Conservation (phyloP, 2,797 vertebrate genomes). For the Characodon lateralis region DNA sequence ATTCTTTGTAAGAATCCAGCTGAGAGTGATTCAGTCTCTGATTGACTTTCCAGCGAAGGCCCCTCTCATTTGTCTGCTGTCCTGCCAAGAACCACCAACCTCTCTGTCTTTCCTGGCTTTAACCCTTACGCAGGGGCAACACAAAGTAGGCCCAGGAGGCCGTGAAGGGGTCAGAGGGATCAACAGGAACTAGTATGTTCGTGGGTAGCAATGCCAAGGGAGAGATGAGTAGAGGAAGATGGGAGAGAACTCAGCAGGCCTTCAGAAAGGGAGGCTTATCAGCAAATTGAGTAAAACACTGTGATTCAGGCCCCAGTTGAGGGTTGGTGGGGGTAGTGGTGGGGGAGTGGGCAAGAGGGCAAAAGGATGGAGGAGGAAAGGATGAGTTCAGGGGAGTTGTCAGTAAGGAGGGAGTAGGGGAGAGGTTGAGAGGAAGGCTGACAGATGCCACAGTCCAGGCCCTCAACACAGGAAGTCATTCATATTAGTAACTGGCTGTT, state of each 20-base stretch:
- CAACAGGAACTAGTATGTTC: constrained; percentile 79
- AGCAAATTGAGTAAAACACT: constrained; percentile 70
- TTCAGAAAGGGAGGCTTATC: constrained; percentile 62
- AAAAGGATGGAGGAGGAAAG: constrained; percentile 25
- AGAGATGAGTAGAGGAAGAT: constrained; percentile 67
- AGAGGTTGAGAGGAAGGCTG: constrained; percentile 49
- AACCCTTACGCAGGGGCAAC: constrained; percentile 64
- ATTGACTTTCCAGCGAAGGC: constrained; percentile 89
- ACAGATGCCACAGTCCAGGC: constrained; percentile 83
- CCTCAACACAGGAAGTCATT: constrained; percentile 81
- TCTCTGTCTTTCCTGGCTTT: constrained; percentile 68
- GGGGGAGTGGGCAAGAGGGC: constrained; percentile 70
- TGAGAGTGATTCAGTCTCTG: constrained; percentile 80
- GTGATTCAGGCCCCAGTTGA: constrained; percentile 77
- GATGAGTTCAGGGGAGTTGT: constrained; percentile 29
- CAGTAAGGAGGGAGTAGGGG: constrained; percentile 23
- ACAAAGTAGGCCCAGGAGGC: constrained; percentile 62
- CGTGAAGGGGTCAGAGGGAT: constrained; percentile 72
- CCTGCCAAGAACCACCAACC: constrained; percentile 74
- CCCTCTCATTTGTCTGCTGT: constrained; percentile 75
- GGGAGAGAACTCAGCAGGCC: constrained; percentile 59
- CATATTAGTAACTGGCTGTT: constrained; percentile 72
- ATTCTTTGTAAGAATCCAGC: constrained; percentile 60
- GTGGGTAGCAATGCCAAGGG: constrained; percentile 84
- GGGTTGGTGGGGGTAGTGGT: constrained; percentile 47